These are phyloP conservation scores for Melanitta fusca DNA, from an alignment of 2,797 vertebrate species.

Conservation along the genomic window DNA sequence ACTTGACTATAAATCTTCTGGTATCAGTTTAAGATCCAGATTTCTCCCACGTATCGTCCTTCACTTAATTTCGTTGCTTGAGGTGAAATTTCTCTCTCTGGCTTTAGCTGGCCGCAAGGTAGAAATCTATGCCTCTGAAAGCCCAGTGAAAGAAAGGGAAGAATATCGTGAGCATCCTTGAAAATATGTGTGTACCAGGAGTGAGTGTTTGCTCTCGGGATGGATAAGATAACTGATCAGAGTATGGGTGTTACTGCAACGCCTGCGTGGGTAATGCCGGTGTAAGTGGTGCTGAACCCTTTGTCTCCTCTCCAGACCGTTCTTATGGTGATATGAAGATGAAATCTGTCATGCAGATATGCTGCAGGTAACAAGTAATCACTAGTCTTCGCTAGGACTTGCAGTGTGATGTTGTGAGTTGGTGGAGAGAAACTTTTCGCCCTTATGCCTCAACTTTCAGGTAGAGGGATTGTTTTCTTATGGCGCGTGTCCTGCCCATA, in stretches of 20 bases:
- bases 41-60: background rate
- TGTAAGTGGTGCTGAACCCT: background rate
- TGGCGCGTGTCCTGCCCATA: rapidly evolving
- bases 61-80: background rate
- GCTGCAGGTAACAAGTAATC: background rate
- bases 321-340: rapidly evolving
- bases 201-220: background rate
- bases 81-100: background rate
- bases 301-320: background rate
- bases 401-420: background rate
- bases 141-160: background rate
- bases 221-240: background rate
- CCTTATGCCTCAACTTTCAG: background rate
- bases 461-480: background rate
- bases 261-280: rapidly evolving
- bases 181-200: background rate
- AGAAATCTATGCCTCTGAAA: background rate
- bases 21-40: background rate
- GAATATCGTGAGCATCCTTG: background rate
- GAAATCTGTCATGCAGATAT: background rate
- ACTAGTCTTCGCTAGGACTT: background rate
- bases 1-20: background rate
- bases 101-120: background rate
- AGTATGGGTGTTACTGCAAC: rapidly evolving
- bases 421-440: background rate